phyloP scores from a whole-genome alignment of 2,113 vertebrate species.

The Pholis gunnellus region DNA sequence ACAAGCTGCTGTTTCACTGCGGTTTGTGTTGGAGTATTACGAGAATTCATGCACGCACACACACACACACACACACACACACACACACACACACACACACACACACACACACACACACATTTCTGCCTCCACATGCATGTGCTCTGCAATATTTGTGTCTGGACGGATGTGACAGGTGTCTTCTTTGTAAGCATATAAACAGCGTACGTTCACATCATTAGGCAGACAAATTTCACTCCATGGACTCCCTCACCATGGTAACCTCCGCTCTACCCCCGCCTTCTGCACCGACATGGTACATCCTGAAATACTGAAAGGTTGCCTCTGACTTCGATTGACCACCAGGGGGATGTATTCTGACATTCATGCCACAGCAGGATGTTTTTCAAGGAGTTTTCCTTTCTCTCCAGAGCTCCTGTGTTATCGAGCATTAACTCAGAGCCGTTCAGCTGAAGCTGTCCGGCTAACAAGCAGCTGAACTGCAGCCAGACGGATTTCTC shows the following conservation, averaged over 20 bases:
- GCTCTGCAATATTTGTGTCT: constrained; percentile 21
- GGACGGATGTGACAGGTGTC: constrained; percentile 38
- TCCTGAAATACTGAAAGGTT: constrained; percentile 15
- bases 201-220: constrained; percentile 61
- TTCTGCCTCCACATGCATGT: constrained; percentile 3
- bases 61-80: not conserved
- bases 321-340: constrained; percentile 20
- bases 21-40: not conserved
- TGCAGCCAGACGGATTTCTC: constrained; percentile 30
- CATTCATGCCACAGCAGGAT: constrained; percentile 19
- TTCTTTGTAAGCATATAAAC: constrained; percentile 22
- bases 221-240: constrained; percentile 42
- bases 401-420: not conserved
- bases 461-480: constrained; percentile 21
- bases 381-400: constrained; percentile 5
- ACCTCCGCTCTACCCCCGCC: constrained; percentile 1
- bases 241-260: constrained; percentile 38
- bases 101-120: not conserved
- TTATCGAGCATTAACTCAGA: constrained; percentile 18
- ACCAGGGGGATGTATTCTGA: constrained; percentile 36
- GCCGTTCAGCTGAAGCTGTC: constrained; percentile 3
- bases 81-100: not conserved
- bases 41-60: not conserved
- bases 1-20: not conserved
- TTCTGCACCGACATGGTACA: constrained; percentile 22